Percentiles rank a stretch among this genome's conserved stretches.
Conservation (phyloP, 2,797 vertebrate species). For the Microhierax caerulescens region DNA sequence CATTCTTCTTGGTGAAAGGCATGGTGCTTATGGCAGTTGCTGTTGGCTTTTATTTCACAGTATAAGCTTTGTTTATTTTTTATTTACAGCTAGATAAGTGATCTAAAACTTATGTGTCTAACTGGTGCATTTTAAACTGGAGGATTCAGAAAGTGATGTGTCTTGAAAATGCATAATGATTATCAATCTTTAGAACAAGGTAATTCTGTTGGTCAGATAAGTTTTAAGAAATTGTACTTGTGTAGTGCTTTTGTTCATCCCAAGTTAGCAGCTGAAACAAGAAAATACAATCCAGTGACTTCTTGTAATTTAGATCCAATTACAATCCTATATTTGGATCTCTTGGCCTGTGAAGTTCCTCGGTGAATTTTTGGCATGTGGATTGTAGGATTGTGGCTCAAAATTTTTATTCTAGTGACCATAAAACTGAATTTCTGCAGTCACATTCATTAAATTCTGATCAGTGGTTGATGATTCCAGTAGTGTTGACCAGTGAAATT, state of each 20-base stretch:
- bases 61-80: not conserved
- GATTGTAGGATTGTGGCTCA: not conserved
- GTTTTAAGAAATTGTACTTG: not conserved
- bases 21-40: not conserved
- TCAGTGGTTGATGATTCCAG: not conserved
- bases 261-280: not conserved
- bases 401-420: not conserved
- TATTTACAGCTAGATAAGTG: not conserved
- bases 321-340: not conserved
- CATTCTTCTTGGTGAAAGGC: not conserved
- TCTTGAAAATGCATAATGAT: not conserved
- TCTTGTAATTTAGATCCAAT: not conserved
- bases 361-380: not conserved
- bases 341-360: not conserved
- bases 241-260: not conserved
- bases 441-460: accelerated
- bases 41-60: not conserved
- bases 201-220: not conserved
- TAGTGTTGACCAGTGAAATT: not conserved
- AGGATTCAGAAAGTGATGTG: not conserved
- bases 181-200: not conserved
- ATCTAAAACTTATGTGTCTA: not conserved
- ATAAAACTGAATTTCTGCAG: not conserved
- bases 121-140: not conserved
- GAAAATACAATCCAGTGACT: not conserved